phyloP scores from a whole-genome alignment of 2,113 vertebrate species.

The Aplodontia rufa region DNA sequence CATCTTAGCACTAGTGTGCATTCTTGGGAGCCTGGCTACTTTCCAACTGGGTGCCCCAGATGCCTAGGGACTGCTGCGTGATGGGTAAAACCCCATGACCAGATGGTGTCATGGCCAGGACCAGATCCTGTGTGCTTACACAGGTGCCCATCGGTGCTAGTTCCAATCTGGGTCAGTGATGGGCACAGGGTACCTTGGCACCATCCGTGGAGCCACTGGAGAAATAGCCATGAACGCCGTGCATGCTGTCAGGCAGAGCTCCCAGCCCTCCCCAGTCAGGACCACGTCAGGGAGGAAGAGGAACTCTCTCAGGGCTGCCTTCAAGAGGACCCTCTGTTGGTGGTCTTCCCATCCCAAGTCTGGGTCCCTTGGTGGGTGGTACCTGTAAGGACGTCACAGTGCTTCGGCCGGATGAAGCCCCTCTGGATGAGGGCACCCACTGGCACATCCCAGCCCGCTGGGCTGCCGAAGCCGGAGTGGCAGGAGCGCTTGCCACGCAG shows the following conservation, averaged over 20 bases:
- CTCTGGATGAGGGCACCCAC: conserved; percentile 87
- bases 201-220: background rate
- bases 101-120: background rate
- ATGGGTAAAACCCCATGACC: background rate
- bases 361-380: fast-evolving
- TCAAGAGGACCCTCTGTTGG: background rate
- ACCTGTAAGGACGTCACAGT: conserved; percentile 92
- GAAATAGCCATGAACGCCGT: background rate
- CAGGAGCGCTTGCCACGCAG: conserved; percentile 91
- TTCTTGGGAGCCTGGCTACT: background rate
- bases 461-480: conserved; percentile 90
- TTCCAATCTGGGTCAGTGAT: background rate
- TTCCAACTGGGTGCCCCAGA: background rate
- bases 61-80: background rate
- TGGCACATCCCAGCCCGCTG: conserved; percentile 93
- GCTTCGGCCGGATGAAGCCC: conserved; percentile 87
- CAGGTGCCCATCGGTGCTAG: fast-evolving
- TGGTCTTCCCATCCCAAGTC: fast-evolving
- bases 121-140: background rate
- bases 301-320: background rate
- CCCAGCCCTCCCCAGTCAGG: background rate
- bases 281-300: background rate
- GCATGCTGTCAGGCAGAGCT: fast-evolving
- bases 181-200: background rate
- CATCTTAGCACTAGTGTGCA: background rate